Conservation (phyloP, 2,797 vertebrate species). For the Takifugu rubripes region DNA sequence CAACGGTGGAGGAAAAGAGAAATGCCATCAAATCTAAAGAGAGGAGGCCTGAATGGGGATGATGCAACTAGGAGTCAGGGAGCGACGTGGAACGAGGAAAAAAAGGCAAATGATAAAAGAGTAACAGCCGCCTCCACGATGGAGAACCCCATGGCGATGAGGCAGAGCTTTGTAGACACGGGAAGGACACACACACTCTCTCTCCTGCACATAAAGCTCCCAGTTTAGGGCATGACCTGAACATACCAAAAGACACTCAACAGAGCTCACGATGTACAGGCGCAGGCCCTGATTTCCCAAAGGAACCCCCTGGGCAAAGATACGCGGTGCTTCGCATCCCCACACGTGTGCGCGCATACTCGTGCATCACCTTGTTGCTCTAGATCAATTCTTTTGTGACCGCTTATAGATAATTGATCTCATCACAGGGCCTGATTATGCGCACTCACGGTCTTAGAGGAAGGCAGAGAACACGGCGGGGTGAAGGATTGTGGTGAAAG, state of each 20-base stretch:
- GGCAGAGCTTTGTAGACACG: constrained; percentile 21
- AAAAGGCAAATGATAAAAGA: constrained; percentile 54
- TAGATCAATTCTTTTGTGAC: constrained; percentile 68
- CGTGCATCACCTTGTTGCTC: not conserved
- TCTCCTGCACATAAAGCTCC: constrained; percentile 34
- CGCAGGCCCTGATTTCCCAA: constrained; percentile 51
- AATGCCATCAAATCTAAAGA: constrained; percentile 11
- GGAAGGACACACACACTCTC: constrained; percentile 5
- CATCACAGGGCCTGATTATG: constrained; percentile 65
- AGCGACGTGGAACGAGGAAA: constrained; percentile 43
- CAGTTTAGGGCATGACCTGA: constrained; percentile 46
- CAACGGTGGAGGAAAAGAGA: constrained; percentile 1
- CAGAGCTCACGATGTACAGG: constrained; percentile 27
- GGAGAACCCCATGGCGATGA: constrained; percentile 23
- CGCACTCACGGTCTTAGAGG: constrained; percentile 50
- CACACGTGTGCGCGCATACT: not conserved
- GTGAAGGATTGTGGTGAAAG: not conserved
- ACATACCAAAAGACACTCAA: constrained; percentile 48
- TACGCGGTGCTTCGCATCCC: constrained; percentile 25
- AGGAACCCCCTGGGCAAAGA: constrained; percentile 38
- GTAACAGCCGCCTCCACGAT: constrained; percentile 34
- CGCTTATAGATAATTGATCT: constrained; percentile 69
- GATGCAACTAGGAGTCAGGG: constrained; percentile 25
- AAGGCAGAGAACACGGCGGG: constrained; percentile 29
- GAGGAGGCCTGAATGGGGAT: constrained; percentile 27